Evolutionary conservation across 2,797 vertebrate genomes (phyloP), one percentile per base, ranked within the genome.

Genomic region (Zalophus californianus): DNA sequence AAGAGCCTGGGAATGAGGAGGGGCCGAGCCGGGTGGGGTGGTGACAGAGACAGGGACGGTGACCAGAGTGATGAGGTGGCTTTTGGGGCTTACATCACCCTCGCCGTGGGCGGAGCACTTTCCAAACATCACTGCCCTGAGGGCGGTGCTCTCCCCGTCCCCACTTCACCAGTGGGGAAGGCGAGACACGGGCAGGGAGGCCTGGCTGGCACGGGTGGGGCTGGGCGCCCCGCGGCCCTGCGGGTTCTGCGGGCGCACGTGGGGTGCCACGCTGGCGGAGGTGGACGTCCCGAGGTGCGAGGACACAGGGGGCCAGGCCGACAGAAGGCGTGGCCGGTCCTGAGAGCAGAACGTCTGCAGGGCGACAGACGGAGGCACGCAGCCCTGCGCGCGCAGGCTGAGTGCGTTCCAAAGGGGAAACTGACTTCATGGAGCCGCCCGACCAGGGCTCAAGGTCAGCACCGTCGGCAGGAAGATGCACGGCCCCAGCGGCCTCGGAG

Each of bases 361-460:
- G 72, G 7, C 14, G 25, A 64, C 23, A 2, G 72, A 8, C 35
- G 13, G 72, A 38, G 23, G 68, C 38, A 8, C 13, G 3, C 70
- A 15, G 70, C 70, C 3, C 64, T 15, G 7, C 16, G 16, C 9
- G 32, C 16, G 20, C 38, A 15, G 23, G 70, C 23, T 4, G 23
- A 14, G 2, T 2, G 38, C 2, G 0, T 14, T 7, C 70, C 41
- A 14, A 7, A 15, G 25, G 13, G 23, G 72, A 44, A 15, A 9
- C 23, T 1, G 38, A 41, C 12, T 11, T 25, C 23, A 5, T 23
- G 12, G 38, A 41, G 21, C 70, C 8, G 2, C 20, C 20, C 12
- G 16, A 12, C 10, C 68, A 13, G 35, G 70, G 5, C 12, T 38
- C 35, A 3, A 14, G 70, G 70, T 25, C 70, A 25, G 38, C 38